Base-by-base conservation (phyloP, 2,797 vertebrate genomes). In the Acrossocheilus wenchowensis region DNA sequence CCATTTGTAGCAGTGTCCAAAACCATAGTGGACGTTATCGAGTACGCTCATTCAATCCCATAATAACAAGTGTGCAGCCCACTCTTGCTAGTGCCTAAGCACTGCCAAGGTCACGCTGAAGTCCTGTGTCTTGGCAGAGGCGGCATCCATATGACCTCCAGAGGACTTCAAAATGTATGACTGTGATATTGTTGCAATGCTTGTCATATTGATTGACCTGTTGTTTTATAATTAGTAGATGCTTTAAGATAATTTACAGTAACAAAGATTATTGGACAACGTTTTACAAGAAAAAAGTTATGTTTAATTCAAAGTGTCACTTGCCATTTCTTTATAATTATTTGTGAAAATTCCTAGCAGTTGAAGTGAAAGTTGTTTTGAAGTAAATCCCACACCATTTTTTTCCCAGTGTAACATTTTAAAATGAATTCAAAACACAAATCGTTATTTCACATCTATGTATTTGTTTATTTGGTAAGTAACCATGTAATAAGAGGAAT, bases 401-500 rank as follows among this genome's bases (percentile, higher is more conserved):
- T 30, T 75, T 52, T 34, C 48, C 48, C 73, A 52, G 17, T 34
- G 26, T 75, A 52, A 52, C 30, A 77, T 77, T 78, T 54, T 39
- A 62, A 78, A 57, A 39, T 57, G 3, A 15, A 14, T 60, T 57
- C 12, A 78, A 78, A 78, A 39, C 34, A 39, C 23, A 78, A 78
- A 78, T 78, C 6, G 54, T 39, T 78, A 41, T 60, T 57, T 60
- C 52, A 60, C 15, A 12, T 57, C 11, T 2, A 39, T 54, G 34
- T 39, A n/a, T 78, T 78, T 57, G 54, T 39, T 78, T n/a, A 41
- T n/a, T 60, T 78, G 21, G 50, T 39, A 36, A 57, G 34, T 57
- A 39, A 54, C 52, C 11, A n/a, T 57, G 45, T 34, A 74, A 50
- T 50, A 74, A 50, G 41, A 74, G 7, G 45, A 74, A 30, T 74